Percentiles rank a stretch among this genome's conserved stretches.
Evolutionary conservation across 2,888 invertebrate genomes (phyloP).

Genomic region (Meloe dianella): DNA sequence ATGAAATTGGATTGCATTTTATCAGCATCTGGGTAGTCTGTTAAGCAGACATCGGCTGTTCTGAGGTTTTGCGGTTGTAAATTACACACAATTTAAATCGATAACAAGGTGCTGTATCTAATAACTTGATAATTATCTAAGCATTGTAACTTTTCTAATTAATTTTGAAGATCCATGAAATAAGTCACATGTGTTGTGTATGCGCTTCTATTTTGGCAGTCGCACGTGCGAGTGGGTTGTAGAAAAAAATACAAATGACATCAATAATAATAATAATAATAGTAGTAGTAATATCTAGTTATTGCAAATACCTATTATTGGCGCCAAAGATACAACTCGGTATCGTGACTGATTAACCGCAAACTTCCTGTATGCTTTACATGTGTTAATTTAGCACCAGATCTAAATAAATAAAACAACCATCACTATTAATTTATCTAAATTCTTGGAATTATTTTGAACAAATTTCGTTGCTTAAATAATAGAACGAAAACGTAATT

Average conservation of each 20-base stretch:
- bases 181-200: background rate
- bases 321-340: slow-evolving; percentile 42
- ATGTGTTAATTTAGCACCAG: slow-evolving; percentile 42
- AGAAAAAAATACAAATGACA: background rate
- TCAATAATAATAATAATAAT: slow-evolving; percentile 13
- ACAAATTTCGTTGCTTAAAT: slow-evolving; percentile 35
- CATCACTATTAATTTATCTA: no score
- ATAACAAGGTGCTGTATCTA: no score
- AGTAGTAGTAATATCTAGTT: no score
- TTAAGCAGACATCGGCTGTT: no score
- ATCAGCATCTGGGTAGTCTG: background rate
- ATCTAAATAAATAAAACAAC: slow-evolving; percentile 34
- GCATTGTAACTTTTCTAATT: no score
- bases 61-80: no score
- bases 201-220: slow-evolving; percentile 10
- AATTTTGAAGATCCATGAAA: no score
- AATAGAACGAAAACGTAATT: slow-evolving; percentile 42
- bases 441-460: slow-evolving; percentile 36
- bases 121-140: no score
- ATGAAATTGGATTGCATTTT: background rate
- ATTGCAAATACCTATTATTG: slow-evolving; percentile 18
- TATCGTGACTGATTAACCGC: slow-evolving; percentile 43
- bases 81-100: no score
- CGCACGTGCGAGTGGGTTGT: slow-evolving; percentile 13
- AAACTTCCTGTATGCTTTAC: slow-evolving; percentile 49